Conservation (phyloP, 37 sponge, comb jelly and placozoan genomes). For the Chondrosia reniformis region DNA sequence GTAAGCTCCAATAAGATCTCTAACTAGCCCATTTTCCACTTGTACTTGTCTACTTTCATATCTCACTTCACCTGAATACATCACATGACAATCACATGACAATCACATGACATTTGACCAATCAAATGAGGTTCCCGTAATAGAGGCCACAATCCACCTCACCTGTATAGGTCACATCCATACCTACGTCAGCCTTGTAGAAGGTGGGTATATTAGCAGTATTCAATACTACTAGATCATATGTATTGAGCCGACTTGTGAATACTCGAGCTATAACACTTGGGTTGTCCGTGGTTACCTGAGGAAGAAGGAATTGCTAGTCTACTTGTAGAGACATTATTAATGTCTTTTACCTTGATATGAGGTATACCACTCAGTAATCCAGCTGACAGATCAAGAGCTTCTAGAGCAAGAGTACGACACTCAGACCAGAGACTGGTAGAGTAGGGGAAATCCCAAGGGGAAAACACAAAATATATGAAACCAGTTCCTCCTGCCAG, state of each 20-base stretch:
- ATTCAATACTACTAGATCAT: slow-evolving; percentile 3
- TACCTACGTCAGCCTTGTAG: neutral
- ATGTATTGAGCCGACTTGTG: neutral
- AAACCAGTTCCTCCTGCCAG: slow-evolving; percentile 12
- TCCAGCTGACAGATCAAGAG: slow-evolving; percentile 12
- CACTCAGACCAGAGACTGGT: slow-evolving; percentile 30
- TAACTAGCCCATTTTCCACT: neutral
- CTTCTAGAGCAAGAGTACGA: slow-evolving; percentile 20
- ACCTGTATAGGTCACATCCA: slow-evolving; percentile 1
- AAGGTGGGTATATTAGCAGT: neutral
- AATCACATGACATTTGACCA: too few relatives aligned
- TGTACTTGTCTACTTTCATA: neutral
- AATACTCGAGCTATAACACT: neutral
- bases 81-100: too few relatives aligned
- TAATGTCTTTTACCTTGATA: neutral
- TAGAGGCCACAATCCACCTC: too few relatives aligned
- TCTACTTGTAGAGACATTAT: too few relatives aligned
- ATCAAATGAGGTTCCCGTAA: too few relatives aligned
- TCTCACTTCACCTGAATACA: neutral
- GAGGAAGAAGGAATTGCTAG: neutral
- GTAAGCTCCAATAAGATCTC: slow-evolving; percentile 8
- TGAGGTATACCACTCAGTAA: slow-evolving; percentile 13
- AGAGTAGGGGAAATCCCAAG: slow-evolving; percentile 15
- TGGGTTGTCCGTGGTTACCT: neutral
- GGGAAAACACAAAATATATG: slow-evolving; percentile 11